phyloP scores from a whole-genome alignment of 2,113 vertebrate species.

The Mesitornis unicolor region DNA sequence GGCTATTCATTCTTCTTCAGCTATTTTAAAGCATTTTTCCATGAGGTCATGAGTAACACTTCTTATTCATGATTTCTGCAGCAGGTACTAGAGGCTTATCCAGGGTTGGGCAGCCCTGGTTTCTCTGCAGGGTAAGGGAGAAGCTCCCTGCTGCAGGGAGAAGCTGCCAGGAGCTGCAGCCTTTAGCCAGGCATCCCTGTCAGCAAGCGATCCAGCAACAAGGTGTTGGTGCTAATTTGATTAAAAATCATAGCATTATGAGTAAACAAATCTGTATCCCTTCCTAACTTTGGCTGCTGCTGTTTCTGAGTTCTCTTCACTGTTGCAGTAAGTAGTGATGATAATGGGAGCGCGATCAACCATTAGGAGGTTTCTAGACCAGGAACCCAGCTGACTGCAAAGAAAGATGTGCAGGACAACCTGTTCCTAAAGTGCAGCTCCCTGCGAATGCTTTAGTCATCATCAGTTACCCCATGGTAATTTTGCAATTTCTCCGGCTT shows the following conservation, averaged over 20 bases:
- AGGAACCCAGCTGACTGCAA: background rate
- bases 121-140: background rate
- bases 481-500: background rate
- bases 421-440: background rate
- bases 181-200: background rate
- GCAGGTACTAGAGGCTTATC: background rate
- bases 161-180: background rate
- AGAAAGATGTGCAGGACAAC: background rate
- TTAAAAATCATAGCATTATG: background rate
- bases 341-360: background rate
- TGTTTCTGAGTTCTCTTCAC: background rate
- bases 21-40: background rate
- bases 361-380: background rate
- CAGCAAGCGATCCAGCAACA: fast-evolving
- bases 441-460: no score
- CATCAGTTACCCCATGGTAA: background rate
- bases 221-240: background rate
- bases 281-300: background rate
- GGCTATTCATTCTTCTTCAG: background rate
- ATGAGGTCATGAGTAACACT: background rate
- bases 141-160: background rate
- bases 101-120: background rate
- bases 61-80: background rate
- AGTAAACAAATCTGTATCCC: background rate
- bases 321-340: background rate